phyloP scores from a whole-genome alignment of 2,888 invertebrate genomes.

The Synanthedon tipuliformis region DNA sequence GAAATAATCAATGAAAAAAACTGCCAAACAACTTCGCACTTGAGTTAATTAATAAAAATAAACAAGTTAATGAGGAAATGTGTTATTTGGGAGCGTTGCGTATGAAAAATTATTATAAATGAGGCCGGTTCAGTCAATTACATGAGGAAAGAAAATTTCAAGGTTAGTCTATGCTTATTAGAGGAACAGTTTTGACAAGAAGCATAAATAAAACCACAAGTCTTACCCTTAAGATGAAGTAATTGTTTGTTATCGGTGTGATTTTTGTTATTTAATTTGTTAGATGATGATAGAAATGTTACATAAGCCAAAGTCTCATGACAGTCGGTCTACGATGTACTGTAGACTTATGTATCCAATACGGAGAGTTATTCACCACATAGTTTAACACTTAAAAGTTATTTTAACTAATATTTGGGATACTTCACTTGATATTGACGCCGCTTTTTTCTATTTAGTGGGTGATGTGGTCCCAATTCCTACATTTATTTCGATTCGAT shows the following conservation, averaged over 20 bases:
- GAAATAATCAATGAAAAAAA: background rate
- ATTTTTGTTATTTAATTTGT: conserved; percentile 36
- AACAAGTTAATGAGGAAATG: background rate
- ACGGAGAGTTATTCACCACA: conserved; percentile 47
- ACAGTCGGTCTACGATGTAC: conserved; percentile 35
- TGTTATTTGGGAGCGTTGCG: background rate
- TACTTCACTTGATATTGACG: conserved; percentile 57
- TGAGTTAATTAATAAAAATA: background rate
- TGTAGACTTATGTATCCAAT: conserved; percentile 20
- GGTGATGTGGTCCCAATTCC: conserved; percentile 45
- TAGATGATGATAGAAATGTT: conserved; percentile 44
- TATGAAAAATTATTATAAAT: background rate
- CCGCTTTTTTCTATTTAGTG: conserved; percentile 30
- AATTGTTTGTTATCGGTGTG: conserved; percentile 45
- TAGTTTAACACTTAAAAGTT: conserved; percentile 30
- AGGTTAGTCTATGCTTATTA: conserved; percentile 31
- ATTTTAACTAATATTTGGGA: conserved; percentile 29
- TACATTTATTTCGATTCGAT: conserved; percentile 57
- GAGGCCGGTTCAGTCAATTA: conserved; percentile 4
- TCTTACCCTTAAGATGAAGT: conserved; percentile 53
- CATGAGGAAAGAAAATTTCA: conserved; percentile 18
- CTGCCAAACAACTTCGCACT: background rate
- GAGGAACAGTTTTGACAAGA: background rate
- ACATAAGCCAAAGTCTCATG: conserved; percentile 62
- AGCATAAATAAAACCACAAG: conserved; percentile 18